Conservation (phyloP, 2,113 vertebrate species). For the Chamaetylas fuelleborni region DNA sequence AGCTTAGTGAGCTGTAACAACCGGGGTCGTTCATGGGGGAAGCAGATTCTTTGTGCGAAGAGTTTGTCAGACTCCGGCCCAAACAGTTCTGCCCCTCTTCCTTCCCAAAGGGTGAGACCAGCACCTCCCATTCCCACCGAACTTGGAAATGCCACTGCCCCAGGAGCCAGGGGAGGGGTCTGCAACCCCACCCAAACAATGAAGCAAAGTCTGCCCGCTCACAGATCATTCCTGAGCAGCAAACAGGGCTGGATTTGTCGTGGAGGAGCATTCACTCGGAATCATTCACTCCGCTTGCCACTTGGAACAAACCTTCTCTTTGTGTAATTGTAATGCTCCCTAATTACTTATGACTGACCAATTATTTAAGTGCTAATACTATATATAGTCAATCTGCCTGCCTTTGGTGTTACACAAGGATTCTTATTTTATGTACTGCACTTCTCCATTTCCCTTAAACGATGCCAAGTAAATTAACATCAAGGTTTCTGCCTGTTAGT, state of each 20-base stretch:
- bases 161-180: not conserved
- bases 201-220: not conserved
- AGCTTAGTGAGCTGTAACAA: not conserved
- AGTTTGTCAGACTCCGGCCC: not conserved
- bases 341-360: slow-evolving; percentile 36
- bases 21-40: not conserved
- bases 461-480: slow-evolving; percentile 37
- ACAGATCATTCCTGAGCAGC: not conserved
- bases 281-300: not conserved
- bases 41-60: not conserved
- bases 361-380: slow-evolving; percentile 26
- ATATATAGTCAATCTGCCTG: slow-evolving; percentile 11
- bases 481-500: slow-evolving; percentile 5
- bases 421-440: slow-evolving; percentile 5
- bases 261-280: not conserved
- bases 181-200: not conserved
- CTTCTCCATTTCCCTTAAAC: not conserved
- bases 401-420: not conserved
- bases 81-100: not conserved
- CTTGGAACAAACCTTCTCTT: slow-evolving; percentile 23
- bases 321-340: not conserved
- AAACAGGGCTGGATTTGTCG: slow-evolving; percentile 5
- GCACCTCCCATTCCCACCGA: not conserved
- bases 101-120: not conserved
- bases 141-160: not conserved